These are phyloP conservation scores for Ectropis grisescens DNA, from an alignment of 1,140 invertebrate species.

Conservation along the genomic window DNA sequence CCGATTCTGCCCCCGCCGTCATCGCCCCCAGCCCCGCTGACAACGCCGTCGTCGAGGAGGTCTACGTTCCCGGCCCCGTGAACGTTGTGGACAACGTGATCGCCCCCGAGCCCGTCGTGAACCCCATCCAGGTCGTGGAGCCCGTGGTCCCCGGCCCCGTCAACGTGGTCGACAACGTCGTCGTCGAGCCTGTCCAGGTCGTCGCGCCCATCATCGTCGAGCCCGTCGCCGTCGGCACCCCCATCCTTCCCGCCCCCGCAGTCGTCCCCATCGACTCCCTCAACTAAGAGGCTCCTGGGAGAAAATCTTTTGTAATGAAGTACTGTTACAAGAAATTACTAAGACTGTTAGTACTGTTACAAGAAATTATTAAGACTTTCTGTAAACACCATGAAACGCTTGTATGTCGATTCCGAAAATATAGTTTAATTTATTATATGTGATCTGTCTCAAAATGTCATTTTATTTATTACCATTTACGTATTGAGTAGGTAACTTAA, in stretches of 20 bases:
- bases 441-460: too few species aligned
- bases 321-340: too few species aligned
- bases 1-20: conserved; percentile 1
- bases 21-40: conserved; percentile 1
- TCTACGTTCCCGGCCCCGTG: conserved; percentile 4
- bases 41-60: conserved; percentile 2
- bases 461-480: too few species aligned
- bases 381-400: too few species aligned
- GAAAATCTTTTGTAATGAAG: too few species aligned
- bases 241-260: conserved; percentile 19
- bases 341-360: too few species aligned
- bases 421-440: too few species aligned
- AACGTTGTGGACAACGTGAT: background rate
- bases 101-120: too few species aligned
- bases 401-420: too few species aligned
- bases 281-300: too few species aligned
- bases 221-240: conserved; percentile 16
- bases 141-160: conserved; percentile 3
- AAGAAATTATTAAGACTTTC: too few species aligned
- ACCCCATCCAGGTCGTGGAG: conserved; percentile 1
- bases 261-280: conserved; percentile 16
- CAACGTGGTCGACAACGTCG: background rate
- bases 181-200: conserved; percentile 3
- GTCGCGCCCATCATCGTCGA: conserved; percentile 5
- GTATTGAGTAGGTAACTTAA: too few species aligned